Percentiles rank a stretch among this genome's conserved stretches.
Conservation (phyloP, 1,140 invertebrate genomes). For the Ostrea edulis region DNA sequence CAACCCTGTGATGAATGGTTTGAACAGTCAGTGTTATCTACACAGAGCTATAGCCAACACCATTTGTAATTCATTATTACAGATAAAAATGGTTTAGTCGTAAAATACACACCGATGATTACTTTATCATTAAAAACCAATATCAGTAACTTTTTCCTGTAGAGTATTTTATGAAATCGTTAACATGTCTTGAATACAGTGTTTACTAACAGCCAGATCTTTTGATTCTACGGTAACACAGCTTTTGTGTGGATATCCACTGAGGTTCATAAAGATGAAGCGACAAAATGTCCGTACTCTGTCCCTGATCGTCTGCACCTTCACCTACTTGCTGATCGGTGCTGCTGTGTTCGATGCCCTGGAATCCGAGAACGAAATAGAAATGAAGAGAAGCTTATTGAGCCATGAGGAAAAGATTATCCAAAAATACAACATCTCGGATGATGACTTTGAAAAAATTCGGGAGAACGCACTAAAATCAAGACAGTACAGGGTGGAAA, state of each 20-base stretch:
- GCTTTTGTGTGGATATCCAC: not conserved
- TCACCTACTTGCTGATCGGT: conserved; percentile 98
- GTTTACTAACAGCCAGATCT: not conserved
- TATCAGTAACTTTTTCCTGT: too few relatives aligned
- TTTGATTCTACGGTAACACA: not conserved
- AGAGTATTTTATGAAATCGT: too few relatives aligned
- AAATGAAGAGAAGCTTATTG: conserved; percentile 90
- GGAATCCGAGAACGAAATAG: conserved; percentile 96
- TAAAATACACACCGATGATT: too few relatives aligned
- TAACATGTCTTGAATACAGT: not conserved
- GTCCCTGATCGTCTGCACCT: conserved; percentile 98
- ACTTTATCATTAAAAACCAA: too few relatives aligned
- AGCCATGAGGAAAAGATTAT: conserved; percentile 87
- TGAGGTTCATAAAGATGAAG: conserved; percentile 84
- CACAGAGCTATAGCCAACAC: too few relatives aligned
- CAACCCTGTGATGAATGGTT: too few relatives aligned
- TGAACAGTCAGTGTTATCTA: too few relatives aligned
- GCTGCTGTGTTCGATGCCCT: conserved; percentile 99
- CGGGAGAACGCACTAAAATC: conserved; percentile 95
- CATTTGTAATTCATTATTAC: too few relatives aligned
- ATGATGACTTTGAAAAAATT: conserved; percentile 94
- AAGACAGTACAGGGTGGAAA: conserved; percentile 98
- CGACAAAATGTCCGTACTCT: conserved; percentile 99
- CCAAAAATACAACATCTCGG: conserved; percentile 95
- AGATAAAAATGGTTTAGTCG: too few relatives aligned